Conservation (phyloP, 2,797 vertebrate species). For the Cebuella pygmaea region DNA sequence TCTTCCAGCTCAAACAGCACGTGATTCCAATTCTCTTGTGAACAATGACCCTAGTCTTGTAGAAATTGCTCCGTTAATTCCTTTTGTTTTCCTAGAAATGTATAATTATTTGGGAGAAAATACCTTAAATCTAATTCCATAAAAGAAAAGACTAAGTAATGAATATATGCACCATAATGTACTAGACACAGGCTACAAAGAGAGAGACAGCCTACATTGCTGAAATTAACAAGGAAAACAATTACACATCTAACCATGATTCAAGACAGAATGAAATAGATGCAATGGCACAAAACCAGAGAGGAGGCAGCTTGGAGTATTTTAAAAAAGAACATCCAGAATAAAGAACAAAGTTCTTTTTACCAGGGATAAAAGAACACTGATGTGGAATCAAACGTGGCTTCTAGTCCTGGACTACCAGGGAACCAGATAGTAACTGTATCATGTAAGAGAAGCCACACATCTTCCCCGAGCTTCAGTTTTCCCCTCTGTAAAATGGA, state of each 20-base stretch:
- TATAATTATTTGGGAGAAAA: slow-evolving; percentile 47
- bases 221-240: slow-evolving; percentile 45
- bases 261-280: not conserved
- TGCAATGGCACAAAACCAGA: not conserved
- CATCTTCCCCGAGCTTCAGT: not conserved
- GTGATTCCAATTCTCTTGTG: slow-evolving; percentile 49
- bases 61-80: slow-evolving; percentile 45
- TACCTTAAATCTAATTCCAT: slow-evolving; percentile 22
- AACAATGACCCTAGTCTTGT: slow-evolving; percentile 40
- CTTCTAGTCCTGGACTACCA: not conserved
- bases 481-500: not conserved
- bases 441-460: not conserved
- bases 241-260: not conserved
- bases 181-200: not conserved
- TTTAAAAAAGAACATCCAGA: not conserved
- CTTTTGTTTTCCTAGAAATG: slow-evolving; percentile 60
- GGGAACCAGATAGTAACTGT: not conserved
- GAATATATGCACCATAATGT: not conserved
- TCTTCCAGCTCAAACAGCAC: slow-evolving; percentile 45
- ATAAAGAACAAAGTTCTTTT: slow-evolving; percentile 32
- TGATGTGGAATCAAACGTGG: not conserved
- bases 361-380: not conserved
- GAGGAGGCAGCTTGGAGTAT: not conserved
- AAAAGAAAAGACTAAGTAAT: slow-evolving; percentile 52
- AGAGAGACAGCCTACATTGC: not conserved